These are phyloP conservation scores for Sussaba pulchella DNA, from an alignment of 2,888 invertebrate species.

Conservation along the genomic window DNA sequence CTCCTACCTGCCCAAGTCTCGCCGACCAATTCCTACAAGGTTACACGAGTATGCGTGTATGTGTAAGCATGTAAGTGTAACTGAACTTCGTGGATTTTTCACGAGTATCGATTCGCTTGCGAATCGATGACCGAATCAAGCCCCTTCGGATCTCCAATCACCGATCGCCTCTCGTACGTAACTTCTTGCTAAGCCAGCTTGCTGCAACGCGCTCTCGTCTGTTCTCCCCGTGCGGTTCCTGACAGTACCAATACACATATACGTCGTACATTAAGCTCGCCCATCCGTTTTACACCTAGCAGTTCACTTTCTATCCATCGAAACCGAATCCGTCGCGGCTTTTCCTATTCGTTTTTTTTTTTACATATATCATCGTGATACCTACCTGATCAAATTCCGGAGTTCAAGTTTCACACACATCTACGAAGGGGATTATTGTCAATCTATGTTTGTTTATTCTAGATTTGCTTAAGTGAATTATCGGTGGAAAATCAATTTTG, in stretches of 20 bases:
- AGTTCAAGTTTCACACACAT: neutral
- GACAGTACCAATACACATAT: slow-evolving; percentile 18
- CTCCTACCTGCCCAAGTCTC: neutral
- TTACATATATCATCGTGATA: neutral
- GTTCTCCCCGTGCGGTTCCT: slow-evolving; percentile 1
- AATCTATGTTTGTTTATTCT: too few species aligned
- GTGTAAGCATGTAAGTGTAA: slow-evolving; percentile 22
- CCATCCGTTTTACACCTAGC: neutral
- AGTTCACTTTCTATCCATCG: neutral
- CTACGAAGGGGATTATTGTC: too few species aligned
- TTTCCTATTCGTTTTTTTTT: neutral
- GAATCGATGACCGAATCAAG: slow-evolving; percentile 57
- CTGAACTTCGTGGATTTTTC: slow-evolving; percentile 76
- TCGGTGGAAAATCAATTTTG: neutral
- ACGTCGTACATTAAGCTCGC: neutral
- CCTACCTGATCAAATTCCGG: neutral
- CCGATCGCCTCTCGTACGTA: slow-evolving; percentile 39
- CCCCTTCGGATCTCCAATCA: slow-evolving; percentile 29
- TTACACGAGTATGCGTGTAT: slow-evolving; percentile 43
- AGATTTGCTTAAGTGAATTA: too few species aligned
- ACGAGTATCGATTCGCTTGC: slow-evolving; percentile 74
- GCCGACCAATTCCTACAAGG: slow-evolving; percentile 50
- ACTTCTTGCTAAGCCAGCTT: slow-evolving; percentile 29
- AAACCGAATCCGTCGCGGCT: neutral
- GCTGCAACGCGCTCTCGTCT: slow-evolving; percentile 41